Evolutionary conservation across 2,797 vertebrate genomes (phyloP).

Genomic region (Scomberomorus guttatus): DNA sequence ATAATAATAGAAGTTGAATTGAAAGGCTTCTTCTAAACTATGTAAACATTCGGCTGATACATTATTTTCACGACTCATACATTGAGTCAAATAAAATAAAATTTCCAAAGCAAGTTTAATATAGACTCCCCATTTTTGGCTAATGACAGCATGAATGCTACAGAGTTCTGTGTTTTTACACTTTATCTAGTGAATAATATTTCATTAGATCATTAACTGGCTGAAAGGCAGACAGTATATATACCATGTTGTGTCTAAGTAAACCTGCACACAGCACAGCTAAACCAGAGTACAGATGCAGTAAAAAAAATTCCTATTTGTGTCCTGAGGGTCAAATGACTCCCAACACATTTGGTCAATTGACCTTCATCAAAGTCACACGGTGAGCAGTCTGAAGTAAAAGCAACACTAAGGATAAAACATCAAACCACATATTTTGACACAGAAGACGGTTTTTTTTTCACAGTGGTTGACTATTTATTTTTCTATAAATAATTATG

Average conservation of each 20-base stretch:
- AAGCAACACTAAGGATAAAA: background rate
- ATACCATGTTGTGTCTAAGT: background rate
- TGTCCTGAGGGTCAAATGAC: background rate
- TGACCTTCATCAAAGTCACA: background rate
- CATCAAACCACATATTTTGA: background rate
- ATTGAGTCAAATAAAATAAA: background rate
- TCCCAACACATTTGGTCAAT: background rate
- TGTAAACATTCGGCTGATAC: slow-evolving; percentile 6
- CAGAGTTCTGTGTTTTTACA: background rate
- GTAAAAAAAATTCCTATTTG: background rate
- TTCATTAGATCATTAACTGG: slow-evolving; percentile 11
- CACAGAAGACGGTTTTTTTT: background rate
- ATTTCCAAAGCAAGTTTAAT: background rate
- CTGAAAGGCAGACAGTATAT: background rate
- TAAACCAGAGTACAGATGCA: background rate
- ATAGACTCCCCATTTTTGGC: background rate
- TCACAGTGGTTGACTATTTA: background rate
- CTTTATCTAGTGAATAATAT: background rate
- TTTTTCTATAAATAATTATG: background rate
- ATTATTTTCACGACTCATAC: background rate
- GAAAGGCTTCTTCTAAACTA: slow-evolving; percentile 20
- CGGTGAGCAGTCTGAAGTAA: background rate
- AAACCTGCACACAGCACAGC: background rate
- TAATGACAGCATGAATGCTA: background rate
- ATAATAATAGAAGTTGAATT: slow-evolving; percentile 55